Evolutionary conservation across 2,113 vertebrate species (phyloP).

Genomic region (Eudorcas thomsonii): DNA sequence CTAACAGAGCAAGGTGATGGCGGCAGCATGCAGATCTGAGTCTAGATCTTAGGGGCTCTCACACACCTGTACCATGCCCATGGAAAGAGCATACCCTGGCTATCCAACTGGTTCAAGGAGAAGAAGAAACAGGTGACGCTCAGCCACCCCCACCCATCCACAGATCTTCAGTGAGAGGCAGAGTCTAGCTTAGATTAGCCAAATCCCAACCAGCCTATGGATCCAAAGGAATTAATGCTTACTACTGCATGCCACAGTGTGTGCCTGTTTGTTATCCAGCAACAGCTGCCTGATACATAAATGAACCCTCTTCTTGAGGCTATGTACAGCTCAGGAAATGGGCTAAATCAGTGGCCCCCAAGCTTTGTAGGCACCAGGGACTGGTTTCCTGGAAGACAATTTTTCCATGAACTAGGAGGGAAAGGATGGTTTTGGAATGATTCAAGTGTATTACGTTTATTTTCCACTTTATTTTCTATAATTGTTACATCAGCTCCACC

Average conservation of each 20-base stretch:
- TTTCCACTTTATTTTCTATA: neutral
- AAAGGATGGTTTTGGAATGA: neutral
- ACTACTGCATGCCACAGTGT: neutral
- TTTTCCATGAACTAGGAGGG: neutral
- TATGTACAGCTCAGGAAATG: neutral
- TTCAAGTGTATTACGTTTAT: neutral
- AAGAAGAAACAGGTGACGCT: neutral
- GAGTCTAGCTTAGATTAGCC: too few species aligned
- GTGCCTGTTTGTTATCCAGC: neutral
- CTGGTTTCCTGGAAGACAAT: neutral
- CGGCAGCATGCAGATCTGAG: neutral
- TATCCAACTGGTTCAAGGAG: neutral
- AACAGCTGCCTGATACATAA: neutral
- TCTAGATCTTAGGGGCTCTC: neutral
- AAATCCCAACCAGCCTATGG: neutral
- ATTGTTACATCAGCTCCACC: neutral
- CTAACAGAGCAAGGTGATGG: neutral
- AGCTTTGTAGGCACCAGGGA: neutral
- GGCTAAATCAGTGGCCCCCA: neutral
- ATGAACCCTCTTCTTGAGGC: neutral
- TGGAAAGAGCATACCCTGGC: neutral
- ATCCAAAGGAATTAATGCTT: neutral
- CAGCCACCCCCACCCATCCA: neutral
- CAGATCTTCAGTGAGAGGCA: neutral
- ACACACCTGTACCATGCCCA: neutral